Base-by-base conservation (phyloP, 2,797 vertebrate genomes). In the Hypotaenidia philippensis region DNA sequence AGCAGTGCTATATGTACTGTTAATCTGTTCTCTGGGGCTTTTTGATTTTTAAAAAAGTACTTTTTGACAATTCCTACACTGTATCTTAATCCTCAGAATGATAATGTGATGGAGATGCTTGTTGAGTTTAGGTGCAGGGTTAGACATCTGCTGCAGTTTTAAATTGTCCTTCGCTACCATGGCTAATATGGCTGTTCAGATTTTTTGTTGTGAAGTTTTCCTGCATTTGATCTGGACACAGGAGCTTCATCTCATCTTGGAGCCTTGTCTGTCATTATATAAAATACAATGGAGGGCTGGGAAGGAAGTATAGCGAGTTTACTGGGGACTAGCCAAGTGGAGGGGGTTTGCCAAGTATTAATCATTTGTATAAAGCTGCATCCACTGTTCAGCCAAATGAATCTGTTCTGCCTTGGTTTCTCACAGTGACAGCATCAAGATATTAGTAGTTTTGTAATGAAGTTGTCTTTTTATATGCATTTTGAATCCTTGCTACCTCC, bases 321-420 rank as follows among this genome's bases (percentile, higher is more conserved):
- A 77, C 77, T 97, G 93, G 91, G 86, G 80, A 76, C 83, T 50
- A 79, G 93, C 96, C 96, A 97, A 91, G 87, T 66, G 57, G 49
- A 91, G 74, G 72, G 95, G 83, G 40, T 27, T 90, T 95, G 96
- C 95, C 89, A 96, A 96, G 80, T 94, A 95, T 97, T 96, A 96
- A 96, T 96, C 87, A 95, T 94, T 93, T 77, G 49, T 94, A 59
- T 94, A 87, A 94, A 97, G 93, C 93, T 89, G 66, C 91, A 94
- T 88, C 91, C 90, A 93, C 72, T 80, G 40, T 74, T 95, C 71
- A 96, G 94, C 91, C 93, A 93, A 94, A 94, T 93, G 71, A 94
- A 84, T 96, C 74, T 90, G 69, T 96, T 96, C 94, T 96, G 94
- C 83, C 85, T 90, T 86, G 72, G 63, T 93, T 93, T 96, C 89